A percentile compares a stretch with the other conserved stretches of the same genome.
Conservation (phyloP, 2,113 vertebrate species). For the Macrotus californicus region DNA sequence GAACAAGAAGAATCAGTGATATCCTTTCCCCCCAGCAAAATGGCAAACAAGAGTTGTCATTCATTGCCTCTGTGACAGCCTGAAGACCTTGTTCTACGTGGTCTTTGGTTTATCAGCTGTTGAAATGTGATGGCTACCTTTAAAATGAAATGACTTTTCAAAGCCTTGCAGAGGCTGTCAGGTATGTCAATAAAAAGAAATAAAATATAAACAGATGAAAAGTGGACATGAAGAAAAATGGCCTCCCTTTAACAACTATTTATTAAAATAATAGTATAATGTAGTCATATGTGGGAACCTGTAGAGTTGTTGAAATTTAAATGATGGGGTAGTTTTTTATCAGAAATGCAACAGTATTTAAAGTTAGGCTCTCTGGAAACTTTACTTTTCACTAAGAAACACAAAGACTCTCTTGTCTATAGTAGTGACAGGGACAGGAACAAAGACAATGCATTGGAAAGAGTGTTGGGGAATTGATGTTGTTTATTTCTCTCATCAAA, state of each 20-base stretch:
- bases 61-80: background rate
- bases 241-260: conserved; percentile 52
- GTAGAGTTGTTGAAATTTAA: conserved; percentile 43
- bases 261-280: conserved; percentile 59
- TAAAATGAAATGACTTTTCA: conserved; percentile 52
- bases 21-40: background rate
- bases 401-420: conserved; percentile 23
- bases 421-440: background rate
- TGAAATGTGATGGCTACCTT: conserved; percentile 7
- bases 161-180: conserved; percentile 17
- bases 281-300: background rate
- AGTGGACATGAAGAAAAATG: conserved; percentile 52
- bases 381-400: conserved; percentile 52
- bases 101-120: conserved; percentile 36
- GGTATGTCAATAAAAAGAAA: conserved; percentile 19
- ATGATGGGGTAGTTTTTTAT: conserved; percentile 55
- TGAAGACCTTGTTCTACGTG: background rate
- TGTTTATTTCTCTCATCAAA: background rate
- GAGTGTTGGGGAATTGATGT: background rate
- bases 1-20: background rate
- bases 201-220: conserved; percentile 14
- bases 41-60: background rate
- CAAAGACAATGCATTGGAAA: background rate
- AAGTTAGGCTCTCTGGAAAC: conserved; percentile 4
- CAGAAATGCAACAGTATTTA: conserved; percentile 59